Conservation (phyloP, 1,140 invertebrate species). For the Diprion similis region DNA sequence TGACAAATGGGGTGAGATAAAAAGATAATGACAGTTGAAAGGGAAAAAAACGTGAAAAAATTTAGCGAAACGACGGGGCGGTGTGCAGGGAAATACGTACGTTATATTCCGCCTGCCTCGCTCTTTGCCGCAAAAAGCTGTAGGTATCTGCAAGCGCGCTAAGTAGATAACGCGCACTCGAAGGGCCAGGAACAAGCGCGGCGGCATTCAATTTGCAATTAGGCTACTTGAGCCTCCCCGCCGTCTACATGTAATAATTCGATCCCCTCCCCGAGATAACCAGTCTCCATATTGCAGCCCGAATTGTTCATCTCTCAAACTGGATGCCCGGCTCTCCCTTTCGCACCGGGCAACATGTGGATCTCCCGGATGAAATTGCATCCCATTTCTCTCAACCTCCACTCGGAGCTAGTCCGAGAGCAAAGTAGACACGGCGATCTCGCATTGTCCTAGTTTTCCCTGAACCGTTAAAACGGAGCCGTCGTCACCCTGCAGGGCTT, state of each 20-base stretch:
- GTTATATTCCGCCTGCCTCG: neutral
- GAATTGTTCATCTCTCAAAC: neutral
- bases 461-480: neutral
- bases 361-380: neutral
- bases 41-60: neutral
- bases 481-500: too few relatives aligned
- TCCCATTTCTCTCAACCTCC: slow-evolving; percentile 2
- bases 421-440: neutral
- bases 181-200: slow-evolving; percentile 1
- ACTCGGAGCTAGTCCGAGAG: neutral
- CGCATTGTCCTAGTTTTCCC: slow-evolving; percentile 1
- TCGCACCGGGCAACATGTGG: neutral
- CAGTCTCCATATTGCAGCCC: neutral
- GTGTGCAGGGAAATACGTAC: neutral
- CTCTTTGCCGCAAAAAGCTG: neutral
- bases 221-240: neutral
- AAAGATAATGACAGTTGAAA: neutral
- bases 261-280: neutral
- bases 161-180: slow-evolving; percentile 1
- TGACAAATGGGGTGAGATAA: slow-evolving; percentile 1
- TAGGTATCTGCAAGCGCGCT: neutral
- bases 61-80: neutral
- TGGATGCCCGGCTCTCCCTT: neutral
- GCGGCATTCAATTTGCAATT: slow-evolving; percentile 7
- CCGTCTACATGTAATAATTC: neutral